Percentiles rank a stretch among this genome's conserved stretches.
phyloP scores from a whole-genome alignment of 1,140 invertebrate genomes.

The Brachystomella parvula region DNA sequence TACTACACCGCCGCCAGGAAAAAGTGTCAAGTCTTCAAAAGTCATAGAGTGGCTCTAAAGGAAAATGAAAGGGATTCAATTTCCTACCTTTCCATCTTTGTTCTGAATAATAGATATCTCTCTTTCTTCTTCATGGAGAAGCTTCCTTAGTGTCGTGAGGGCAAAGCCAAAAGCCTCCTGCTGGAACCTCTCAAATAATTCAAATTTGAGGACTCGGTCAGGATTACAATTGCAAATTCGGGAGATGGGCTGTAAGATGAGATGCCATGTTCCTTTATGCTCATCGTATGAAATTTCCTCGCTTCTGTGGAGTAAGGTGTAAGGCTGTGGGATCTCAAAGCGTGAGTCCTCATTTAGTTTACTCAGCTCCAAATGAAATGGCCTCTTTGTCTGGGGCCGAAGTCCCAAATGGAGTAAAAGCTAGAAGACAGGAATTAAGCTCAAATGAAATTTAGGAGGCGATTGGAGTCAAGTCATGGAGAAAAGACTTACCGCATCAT shows the following conservation, averaged over 20 bases:
- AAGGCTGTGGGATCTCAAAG: slow-evolving; percentile 22
- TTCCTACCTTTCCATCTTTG: slow-evolving; percentile 24
- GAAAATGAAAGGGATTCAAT: background rate
- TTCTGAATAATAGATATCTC: slow-evolving; percentile 16
- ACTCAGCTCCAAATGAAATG: slow-evolving; percentile 16
- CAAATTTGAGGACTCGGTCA: slow-evolving; percentile 24
- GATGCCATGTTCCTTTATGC: background rate
- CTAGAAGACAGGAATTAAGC: background rate
- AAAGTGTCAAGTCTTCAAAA: no score
- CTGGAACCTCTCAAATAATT: slow-evolving; percentile 13
- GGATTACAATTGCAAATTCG: slow-evolving; percentile 21
- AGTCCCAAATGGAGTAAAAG: slow-evolving; percentile 21
- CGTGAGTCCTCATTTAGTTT: slow-evolving; percentile 23
- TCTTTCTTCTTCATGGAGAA: slow-evolving; percentile 10
- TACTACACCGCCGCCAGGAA: no score
- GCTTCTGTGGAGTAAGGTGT: slow-evolving; percentile 13
- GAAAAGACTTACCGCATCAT: slow-evolving; percentile 8
- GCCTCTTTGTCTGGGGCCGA: background rate
- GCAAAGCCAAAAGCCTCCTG: slow-evolving; percentile 13
- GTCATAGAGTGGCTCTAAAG: background rate
- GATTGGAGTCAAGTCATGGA: background rate
- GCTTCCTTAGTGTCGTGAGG: slow-evolving; percentile 15
- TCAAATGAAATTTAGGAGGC: slow-evolving; percentile 3
- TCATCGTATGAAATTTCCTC: slow-evolving; percentile 7
- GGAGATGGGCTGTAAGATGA: slow-evolving; percentile 1